Conservation (phyloP, 2,113 vertebrate genomes). For the Sialia sialis region DNA sequence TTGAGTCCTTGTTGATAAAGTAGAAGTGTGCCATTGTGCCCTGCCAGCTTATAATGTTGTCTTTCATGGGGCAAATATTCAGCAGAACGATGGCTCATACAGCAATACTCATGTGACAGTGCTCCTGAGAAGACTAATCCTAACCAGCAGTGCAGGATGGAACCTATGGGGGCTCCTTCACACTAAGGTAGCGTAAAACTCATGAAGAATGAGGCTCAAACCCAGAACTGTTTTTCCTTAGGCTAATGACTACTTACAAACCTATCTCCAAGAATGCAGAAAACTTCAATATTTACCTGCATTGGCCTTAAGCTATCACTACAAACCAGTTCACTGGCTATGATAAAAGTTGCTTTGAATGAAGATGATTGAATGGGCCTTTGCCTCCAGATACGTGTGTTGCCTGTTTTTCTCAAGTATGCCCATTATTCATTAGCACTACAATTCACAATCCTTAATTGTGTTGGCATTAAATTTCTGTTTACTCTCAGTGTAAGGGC, state of each 20-base stretch:
- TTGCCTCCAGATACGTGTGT: rapidly evolving
- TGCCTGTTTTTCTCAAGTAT: neutral
- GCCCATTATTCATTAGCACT: neutral
- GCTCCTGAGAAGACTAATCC: neutral
- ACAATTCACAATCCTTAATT: neutral
- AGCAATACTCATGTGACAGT: neutral
- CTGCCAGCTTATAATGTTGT: slow-evolving; percentile 47
- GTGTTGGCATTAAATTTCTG: neutral
- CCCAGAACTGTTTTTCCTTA: neutral
- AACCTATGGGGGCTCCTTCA: neutral
- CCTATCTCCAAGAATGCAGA: neutral
- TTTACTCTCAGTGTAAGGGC: neutral
- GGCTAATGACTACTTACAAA: neutral
- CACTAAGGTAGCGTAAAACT: neutral
- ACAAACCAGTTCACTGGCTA: neutral
- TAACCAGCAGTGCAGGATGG: neutral
- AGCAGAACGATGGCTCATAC: neutral
- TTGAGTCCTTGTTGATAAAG: slow-evolving; percentile 47
- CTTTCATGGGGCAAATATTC: slow-evolving; percentile 21
- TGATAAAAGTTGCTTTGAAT: neutral
- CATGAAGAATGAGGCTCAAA: neutral
- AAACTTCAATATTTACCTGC: neutral
- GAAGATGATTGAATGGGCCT: neutral
- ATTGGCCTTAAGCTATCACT: neutral
- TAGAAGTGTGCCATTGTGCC: slow-evolving; percentile 25